Evolutionary conservation across 2,888 invertebrate genomes (phyloP), one percentile per base, ranked within the genome.

Genomic region (Cybosia mesomella): DNA sequence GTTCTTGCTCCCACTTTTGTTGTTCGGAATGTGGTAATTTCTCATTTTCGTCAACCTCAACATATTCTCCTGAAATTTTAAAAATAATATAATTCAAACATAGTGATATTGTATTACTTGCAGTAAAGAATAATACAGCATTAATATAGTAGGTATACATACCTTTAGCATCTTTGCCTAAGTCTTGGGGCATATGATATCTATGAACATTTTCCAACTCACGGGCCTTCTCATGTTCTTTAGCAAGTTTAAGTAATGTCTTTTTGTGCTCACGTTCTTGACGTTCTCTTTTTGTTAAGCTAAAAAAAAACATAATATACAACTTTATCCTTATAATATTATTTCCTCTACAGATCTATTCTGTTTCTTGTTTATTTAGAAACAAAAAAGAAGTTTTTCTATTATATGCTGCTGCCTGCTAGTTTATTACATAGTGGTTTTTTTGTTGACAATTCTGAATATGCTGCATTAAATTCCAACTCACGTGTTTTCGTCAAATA

Each of bases 1-100:
- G 98, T 87, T 99, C 99, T 71, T 99, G 98, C 91, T 99, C 99
- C 99, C 99, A 99, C 95, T 98, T 98, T 81, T 97, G 97, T 91
- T 98, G 98, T 81, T 98, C 98, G 0, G 97, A 97, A 86, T 97
- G 97, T 0, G 97, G 97, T 73, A 97, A 95, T 83, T 97, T 97
- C 88, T 99, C 99, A 77, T 96, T 95, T 80, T 98, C 98, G 91
- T 98, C 98, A 39, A 98, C 97, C 94, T 98, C 98, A 73, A 97
- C 95, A 91, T 98, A 98, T 83, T 97, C 97, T 66, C 96, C 96
- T 94, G 88, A 79, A 87, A 90, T 49, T 49, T 18, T 8, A 36
- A 36, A 13, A 11, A 11, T 4, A 63, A 63, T 10, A 11, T 10
- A 63, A 63, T 10, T 11, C 0, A 2, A 0, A 60, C 3, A 34